Evolutionary conservation across 1,140 invertebrate genomes (phyloP).

Genomic region (Microplitis mediator): DNA sequence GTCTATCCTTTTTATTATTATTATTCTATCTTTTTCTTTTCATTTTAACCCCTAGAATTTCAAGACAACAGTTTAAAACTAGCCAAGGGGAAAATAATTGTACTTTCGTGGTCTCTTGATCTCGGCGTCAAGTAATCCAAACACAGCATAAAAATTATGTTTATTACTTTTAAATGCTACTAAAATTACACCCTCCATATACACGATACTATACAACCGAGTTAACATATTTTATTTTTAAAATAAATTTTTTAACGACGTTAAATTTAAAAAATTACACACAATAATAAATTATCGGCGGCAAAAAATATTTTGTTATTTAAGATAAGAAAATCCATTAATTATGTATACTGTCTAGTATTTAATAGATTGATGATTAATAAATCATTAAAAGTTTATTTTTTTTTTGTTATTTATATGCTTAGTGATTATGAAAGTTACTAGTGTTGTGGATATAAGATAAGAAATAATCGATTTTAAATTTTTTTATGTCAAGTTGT

Average conservation of each 20-base stretch:
- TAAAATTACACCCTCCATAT: conserved; percentile 2
- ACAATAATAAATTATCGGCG: too few relatives aligned
- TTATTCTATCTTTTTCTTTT: neutral
- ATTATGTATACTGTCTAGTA: too few relatives aligned
- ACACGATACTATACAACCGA: neutral
- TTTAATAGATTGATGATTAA: too few relatives aligned
- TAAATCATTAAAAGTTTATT: neutral
- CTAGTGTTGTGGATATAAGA: neutral
- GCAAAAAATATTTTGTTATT: too few relatives aligned
- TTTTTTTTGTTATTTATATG: neutral
- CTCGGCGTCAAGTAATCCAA: conserved; percentile 56
- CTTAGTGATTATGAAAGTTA: neutral
- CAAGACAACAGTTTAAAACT: conserved; percentile 8
- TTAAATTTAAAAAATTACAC: too few relatives aligned
- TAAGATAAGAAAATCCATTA: too few relatives aligned
- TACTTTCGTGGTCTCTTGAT: conserved; percentile 57
- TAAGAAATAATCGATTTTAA: too few relatives aligned
- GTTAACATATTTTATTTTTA: too few relatives aligned
- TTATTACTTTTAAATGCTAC: conserved; percentile 57
- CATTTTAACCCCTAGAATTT: conserved; percentile 14
- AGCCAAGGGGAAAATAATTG: conserved; percentile 47
- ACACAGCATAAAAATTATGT: conserved; percentile 61
- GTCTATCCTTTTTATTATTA: neutral
- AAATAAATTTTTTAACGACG: too few relatives aligned
- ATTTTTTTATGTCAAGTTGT: neutral